Base-by-base conservation (phyloP, 2,113 vertebrate genomes). In the Pterophyllum scalare region DNA sequence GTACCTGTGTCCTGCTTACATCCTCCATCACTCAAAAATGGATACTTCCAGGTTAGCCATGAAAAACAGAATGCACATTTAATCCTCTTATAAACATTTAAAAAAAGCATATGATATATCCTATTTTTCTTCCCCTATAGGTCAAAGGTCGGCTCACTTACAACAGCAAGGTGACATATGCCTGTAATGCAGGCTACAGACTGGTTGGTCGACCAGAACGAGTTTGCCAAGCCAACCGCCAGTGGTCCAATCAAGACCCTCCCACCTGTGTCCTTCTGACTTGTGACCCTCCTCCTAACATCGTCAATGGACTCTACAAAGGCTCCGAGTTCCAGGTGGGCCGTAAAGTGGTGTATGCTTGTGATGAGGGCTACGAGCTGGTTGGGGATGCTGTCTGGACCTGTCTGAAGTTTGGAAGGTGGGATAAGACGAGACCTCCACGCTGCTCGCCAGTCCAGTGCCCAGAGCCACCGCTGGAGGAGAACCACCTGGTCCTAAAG, bases 361-460 rank as follows among this genome's bases (percentile, higher is more conserved):
- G 99, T 70, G 89, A 98, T n/a, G 97, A 98, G 77, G 98, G 98
- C 38, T 99, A 98, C 76, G 97, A 98, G 84, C 95, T 98, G 28
- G 90, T 84, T 0, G 98, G 98, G 15, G 97, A 99, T 38, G 59
- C 90, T 24, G 92, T 94, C 59, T 99, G 97, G 98, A 99, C 96
- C 0, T 99, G 98, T 84, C 96, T 97, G 77, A 98, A 98, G 84
- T 96, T 96, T 46, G 98, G 97, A 19, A 96, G 93, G 54, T 99
- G 98, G 98, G 97, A 94, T 89, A 97, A 96, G 91, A 95, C 90
- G 0, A 92, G 94, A 89, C 94, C 81, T 7, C 98, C 97, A 0
- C 96, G 91, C 58, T 99, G 98, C 90, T 94, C 97, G 6, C 97
- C 97, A 2, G 94, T 97, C 81, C 97, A 96, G 90, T 99, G 98